phyloP scores from a whole-genome alignment of 1,140 invertebrate species.

The Oscheius sp. region DNA sequence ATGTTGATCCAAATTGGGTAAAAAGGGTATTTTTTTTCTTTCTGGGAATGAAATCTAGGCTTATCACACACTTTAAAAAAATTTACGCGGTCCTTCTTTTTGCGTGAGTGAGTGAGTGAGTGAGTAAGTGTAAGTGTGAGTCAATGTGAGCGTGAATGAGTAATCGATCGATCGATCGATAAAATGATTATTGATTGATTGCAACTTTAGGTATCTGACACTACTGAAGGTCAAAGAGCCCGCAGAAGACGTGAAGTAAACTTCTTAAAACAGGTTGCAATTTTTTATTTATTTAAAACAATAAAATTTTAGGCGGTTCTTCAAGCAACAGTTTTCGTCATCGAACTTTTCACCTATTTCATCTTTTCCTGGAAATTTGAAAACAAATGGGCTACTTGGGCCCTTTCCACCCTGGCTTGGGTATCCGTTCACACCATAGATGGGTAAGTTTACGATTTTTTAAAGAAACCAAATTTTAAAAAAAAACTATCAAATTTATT shows the following conservation, averaged over 20 bases:
- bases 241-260: background rate
- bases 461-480: background rate
- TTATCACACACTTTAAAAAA: no score
- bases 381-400: background rate
- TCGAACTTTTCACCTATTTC: background rate
- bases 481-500: background rate
- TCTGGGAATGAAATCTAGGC: no score
- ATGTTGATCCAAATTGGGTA: no score
- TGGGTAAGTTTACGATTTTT: background rate
- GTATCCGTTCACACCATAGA: background rate
- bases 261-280: background rate
- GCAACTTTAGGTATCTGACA: background rate
- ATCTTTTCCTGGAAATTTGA: background rate
- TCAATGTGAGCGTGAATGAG: no score
- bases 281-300: no score
- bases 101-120: no score
- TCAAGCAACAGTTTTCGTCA: background rate
- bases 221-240: background rate
- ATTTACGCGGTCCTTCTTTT: no score
- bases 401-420: background rate
- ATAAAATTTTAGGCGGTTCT: background rate
- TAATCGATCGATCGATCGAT: no score
- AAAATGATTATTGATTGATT: no score
- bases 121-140: no score
- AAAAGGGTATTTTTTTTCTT: no score